A percentile compares a stretch with the other conserved stretches of the same genome.
These are phyloP conservation scores for Agonopterix arenella DNA, from an alignment of 2,888 invertebrate species.

Conservation along the genomic window DNA sequence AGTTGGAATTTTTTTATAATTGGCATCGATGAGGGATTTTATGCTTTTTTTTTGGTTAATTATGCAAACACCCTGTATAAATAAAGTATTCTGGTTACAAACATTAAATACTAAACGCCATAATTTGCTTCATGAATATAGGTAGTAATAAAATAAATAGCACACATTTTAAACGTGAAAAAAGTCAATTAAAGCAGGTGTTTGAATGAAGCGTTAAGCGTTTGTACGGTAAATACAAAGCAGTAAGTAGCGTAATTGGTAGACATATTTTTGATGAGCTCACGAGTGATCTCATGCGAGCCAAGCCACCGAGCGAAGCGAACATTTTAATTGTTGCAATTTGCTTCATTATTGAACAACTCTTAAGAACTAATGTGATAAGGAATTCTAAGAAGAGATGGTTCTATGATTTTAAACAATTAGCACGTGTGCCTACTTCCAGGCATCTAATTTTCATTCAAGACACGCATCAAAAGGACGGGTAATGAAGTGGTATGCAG, in stretches of 20 bases:
- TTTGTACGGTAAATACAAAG: not conserved
- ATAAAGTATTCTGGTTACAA: no score
- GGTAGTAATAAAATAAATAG: not conserved
- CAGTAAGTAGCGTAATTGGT: constrained; percentile 6
- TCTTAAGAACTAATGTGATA: not conserved
- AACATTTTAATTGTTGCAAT: constrained; percentile 53
- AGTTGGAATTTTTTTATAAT: no score
- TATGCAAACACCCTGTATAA: no score
- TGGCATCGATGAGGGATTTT: no score
- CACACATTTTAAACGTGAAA: not conserved
- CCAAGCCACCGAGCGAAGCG: constrained; percentile 28
- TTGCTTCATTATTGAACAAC: constrained; percentile 30
- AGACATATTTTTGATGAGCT: constrained; percentile 42
- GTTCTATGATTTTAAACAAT: constrained; percentile 23
- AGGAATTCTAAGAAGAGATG: not conserved
- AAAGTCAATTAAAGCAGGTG: not conserved
- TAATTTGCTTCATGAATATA: not conserved
- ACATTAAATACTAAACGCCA: no score
- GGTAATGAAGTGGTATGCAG: constrained; percentile 14
- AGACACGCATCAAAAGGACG: constrained; percentile 28
- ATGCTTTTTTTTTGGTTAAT: no score
- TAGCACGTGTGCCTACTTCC: constrained; percentile 50
- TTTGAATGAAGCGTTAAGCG: constrained; percentile 4
- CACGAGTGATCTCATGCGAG: constrained; percentile 55
- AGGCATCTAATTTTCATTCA: constrained; percentile 41